Base-by-base conservation (phyloP, 2,113 vertebrate species). In the Apeltes quadracus region DNA sequence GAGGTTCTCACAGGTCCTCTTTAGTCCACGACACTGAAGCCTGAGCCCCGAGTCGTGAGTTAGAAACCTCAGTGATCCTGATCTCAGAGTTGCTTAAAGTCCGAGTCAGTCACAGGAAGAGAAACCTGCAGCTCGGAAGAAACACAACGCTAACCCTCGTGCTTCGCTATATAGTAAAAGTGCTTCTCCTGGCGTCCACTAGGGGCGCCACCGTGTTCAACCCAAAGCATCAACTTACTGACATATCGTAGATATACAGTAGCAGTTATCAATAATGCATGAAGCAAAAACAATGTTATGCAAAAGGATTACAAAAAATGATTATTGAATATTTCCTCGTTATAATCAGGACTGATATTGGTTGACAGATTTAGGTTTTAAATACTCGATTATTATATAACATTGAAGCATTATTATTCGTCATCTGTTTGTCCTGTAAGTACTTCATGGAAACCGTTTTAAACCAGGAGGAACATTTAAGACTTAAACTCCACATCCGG, bases 11-110 rank as follows among this genome's bases (percentile, higher is more conserved):
- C 69, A 67, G 61, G 78, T 72, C 70, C 22, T 81, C 78, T 79
- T 85, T 74, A 84, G 84, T 87, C 75, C 78, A 87, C 75, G 82
- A 85, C 74, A 78, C 88, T 83, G 48, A 48, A 78, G 79, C 54
- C 78, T 69, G 78, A 84, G 67, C 64, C 71, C 4, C 29, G 55
- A 59, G 73, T 56, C 23, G 9, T 20, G 27, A 0, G 16, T 76
- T 79, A 67, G 75, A 25, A 62, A 83, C 46, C 76, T 72, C 65
- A 25, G 75, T 69, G 79, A n/a, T n/a, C n/a, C n/a, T n/a, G n/a
- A n/a, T n/a, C n/a, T n/a, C n/a, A n/a, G n/a, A 77, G 66, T 41
- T 5, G 22, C 70, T 76, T 54, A 56, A 82, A 62, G 29, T n/a
- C 41, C 23, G 55, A 65, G 23, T 73, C 36, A 27, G 44, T 46